Conservation (phyloP, 2,113 vertebrate species). For the Campylorhamphus procurvoides region DNA sequence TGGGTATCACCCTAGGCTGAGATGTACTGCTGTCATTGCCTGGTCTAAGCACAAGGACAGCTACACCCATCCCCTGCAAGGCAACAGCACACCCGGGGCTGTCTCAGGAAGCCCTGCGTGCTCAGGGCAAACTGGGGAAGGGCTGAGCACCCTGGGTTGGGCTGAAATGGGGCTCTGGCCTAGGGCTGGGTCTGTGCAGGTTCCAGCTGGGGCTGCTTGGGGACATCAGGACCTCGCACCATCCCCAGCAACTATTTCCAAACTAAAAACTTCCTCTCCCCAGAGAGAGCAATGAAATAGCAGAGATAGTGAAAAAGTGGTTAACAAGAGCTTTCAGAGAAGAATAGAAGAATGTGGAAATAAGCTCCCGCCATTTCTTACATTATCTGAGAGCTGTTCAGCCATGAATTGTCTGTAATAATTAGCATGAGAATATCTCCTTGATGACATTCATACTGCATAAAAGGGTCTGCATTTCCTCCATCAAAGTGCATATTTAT, state of each 20-base stretch:
- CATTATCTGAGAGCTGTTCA: slow-evolving; percentile 61
- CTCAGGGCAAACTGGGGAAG: neutral
- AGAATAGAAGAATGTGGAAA: slow-evolving; percentile 29
- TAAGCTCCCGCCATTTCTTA: neutral
- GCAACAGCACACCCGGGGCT: accelerated
- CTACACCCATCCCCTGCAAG: neutral
- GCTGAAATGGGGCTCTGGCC: neutral
- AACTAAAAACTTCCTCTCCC: neutral
- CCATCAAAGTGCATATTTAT: slow-evolving; percentile 76
- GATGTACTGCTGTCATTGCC: neutral
- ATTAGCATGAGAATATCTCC: slow-evolving; percentile 77
- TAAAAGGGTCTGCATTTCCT: slow-evolving; percentile 65
- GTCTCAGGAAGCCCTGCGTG: neutral
- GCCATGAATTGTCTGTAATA: slow-evolving; percentile 68
- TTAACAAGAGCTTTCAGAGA: slow-evolving; percentile 32
- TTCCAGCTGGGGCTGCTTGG: neutral
- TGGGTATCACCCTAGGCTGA: neutral
- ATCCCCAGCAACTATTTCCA: neutral
- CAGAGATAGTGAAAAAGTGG: slow-evolving; percentile 20
- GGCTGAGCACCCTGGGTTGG: neutral
- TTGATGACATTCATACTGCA: slow-evolving; percentile 74
- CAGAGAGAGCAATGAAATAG: neutral
- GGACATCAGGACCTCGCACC: accelerated
- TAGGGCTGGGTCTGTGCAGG: accelerated
- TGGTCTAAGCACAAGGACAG: neutral